Conservation (phyloP, 2,888 invertebrate species). For the Sipha maydis region DNA sequence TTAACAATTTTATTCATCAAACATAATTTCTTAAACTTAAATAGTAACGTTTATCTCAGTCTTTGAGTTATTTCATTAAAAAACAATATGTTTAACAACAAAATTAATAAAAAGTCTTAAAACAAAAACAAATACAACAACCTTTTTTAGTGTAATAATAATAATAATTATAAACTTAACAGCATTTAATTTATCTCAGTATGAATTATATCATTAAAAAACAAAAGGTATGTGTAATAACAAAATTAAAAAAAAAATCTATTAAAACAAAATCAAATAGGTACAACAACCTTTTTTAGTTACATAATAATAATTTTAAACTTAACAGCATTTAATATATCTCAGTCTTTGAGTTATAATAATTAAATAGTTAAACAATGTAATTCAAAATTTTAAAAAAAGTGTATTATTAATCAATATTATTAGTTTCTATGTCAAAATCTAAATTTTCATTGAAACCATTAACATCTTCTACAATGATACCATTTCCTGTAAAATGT, state of each 20-base stretch:
- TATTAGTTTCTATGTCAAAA: slow-evolving; percentile 39
- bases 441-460: background rate
- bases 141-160: background rate
- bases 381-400: background rate
- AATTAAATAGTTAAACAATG: background rate
- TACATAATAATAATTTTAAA: slow-evolving; percentile 16
- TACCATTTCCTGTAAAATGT: slow-evolving; percentile 3
- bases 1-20: slow-evolving; percentile 17
- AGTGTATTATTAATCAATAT: slow-evolving; percentile 17
- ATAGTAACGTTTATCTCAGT: slow-evolving; percentile 3
- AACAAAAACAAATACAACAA: too few species aligned
- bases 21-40: slow-evolving; percentile 21
- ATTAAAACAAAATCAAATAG: background rate
- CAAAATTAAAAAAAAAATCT: too few species aligned
- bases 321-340: slow-evolving; percentile 7
- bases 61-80: slow-evolving; percentile 9
- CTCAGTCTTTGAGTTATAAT: slow-evolving; percentile 30
- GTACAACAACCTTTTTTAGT: too few species aligned
- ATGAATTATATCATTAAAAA: too few species aligned
- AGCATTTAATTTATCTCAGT: slow-evolving; percentile 9
- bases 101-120: slow-evolving; percentile 6
- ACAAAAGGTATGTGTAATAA: too few species aligned
- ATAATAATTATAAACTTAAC: slow-evolving; percentile 14
- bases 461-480: slow-evolving; percentile 31
- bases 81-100: slow-evolving; percentile 29